Evolutionary conservation across 1,140 invertebrate genomes (phyloP).

Genomic region (Thalassaphorura encarpata): DNA sequence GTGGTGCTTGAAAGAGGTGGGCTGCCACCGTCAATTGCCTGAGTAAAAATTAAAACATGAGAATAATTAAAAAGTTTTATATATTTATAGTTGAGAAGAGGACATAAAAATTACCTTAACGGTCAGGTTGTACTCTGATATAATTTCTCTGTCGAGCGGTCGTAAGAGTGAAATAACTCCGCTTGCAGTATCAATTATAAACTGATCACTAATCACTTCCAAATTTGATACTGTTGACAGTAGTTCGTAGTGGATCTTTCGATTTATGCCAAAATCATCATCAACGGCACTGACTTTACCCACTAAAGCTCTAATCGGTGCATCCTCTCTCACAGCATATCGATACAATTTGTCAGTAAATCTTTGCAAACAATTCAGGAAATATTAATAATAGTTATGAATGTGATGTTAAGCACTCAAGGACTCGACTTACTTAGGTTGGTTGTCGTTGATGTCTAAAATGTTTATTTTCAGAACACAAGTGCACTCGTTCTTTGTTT

Average conservation of each 20-base stretch:
- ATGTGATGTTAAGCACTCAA: too few relatives aligned
- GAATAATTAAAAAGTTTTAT: neutral
- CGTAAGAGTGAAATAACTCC: constrained; percentile 74
- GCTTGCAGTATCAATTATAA: constrained; percentile 60
- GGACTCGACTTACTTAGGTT: constrained; percentile 62
- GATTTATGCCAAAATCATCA: constrained; percentile 69
- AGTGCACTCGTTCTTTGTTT: constrained; percentile 52
- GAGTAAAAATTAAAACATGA: constrained; percentile 9
- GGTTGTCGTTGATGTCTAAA: constrained; percentile 77
- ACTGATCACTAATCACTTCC: constrained; percentile 62
- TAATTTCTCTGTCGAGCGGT: constrained; percentile 72
- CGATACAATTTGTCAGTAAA: constrained; percentile 49
- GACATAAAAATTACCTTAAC: constrained; percentile 40
- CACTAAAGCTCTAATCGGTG: constrained; percentile 35
- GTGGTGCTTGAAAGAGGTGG: constrained; percentile 56
- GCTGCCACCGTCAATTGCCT: constrained; percentile 62
- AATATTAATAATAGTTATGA: neutral
- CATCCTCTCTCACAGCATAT: constrained; percentile 70
- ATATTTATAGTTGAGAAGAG: neutral
- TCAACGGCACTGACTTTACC: constrained; percentile 64
- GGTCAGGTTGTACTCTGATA: constrained; percentile 70
- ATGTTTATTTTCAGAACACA: constrained; percentile 66
- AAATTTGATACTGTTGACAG: constrained; percentile 47
- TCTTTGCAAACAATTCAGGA: constrained; percentile 7
- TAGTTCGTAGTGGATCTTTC: constrained; percentile 70